Evolutionary conservation across 1,140 invertebrate genomes (phyloP).

Genomic region (Chrysomallon squamiferum): DNA sequence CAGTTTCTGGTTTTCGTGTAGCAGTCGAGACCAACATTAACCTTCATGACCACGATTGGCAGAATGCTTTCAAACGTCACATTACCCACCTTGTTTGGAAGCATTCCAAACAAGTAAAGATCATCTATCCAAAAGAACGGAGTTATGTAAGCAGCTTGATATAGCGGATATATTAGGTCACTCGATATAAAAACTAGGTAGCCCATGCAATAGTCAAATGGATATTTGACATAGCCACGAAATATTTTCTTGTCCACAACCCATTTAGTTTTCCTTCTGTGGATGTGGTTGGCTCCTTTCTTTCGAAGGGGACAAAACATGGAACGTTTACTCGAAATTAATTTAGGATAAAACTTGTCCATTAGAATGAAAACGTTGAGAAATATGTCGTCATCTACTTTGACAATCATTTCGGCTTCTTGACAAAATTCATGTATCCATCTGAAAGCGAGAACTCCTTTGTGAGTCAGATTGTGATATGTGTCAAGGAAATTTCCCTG

Average conservation of each 20-base stretch:
- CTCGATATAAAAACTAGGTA: slow-evolving; percentile 58
- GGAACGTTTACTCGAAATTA: slow-evolving; percentile 1
- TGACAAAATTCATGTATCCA: slow-evolving; percentile 77
- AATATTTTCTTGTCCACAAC: slow-evolving; percentile 29
- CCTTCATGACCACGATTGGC: slow-evolving; percentile 20
- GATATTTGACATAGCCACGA: slow-evolving; percentile 24
- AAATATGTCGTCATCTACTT: slow-evolving; percentile 89
- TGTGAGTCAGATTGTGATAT: slow-evolving; percentile 46
- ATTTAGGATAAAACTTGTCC: slow-evolving; percentile 7
- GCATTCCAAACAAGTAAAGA: slow-evolving; percentile 60
- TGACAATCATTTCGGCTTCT: slow-evolving; percentile 75
- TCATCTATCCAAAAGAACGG: slow-evolving; percentile 63
- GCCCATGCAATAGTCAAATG: slow-evolving; percentile 60
- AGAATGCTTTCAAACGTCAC: slow-evolving; percentile 22
- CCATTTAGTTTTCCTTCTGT: slow-evolving; percentile 30
- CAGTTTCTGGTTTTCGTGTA: slow-evolving; percentile 8
- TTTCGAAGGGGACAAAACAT: slow-evolving; percentile 29
- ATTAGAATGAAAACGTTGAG: slow-evolving; percentile 72
- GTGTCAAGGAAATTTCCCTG: slow-evolving; percentile 49
- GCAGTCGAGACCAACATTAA: slow-evolving; percentile 21
- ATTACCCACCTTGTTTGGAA: slow-evolving; percentile 33
- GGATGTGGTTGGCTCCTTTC: slow-evolving; percentile 25
- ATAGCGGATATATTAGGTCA: slow-evolving; percentile 58
- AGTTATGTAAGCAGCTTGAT: slow-evolving; percentile 36
- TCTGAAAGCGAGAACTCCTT: slow-evolving; percentile 81